Percentiles rank a stretch among this genome's conserved stretches.
Evolutionary conservation across 2,113 vertebrate species (phyloP).

Genomic region (Tragelaphus strepsiceros): DNA sequence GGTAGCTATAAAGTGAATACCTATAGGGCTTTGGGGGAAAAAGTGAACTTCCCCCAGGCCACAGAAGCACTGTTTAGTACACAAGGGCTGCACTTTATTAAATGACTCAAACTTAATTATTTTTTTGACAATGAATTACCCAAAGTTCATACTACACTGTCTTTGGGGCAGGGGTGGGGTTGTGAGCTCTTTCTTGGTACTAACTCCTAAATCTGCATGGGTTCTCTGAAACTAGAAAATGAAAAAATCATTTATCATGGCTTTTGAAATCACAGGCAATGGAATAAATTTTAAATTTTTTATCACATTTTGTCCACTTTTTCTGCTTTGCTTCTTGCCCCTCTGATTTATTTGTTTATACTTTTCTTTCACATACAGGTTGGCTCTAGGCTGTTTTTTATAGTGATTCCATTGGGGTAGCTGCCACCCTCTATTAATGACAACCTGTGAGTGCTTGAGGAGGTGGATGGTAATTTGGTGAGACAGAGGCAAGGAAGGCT

Average conservation of each 20-base stretch:
- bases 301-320: constrained; percentile 2
- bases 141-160: background rate
- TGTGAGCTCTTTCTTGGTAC: background rate
- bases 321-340: background rate
- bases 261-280: constrained; percentile 23
- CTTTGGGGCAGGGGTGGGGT: background rate
- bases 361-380: background rate
- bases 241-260: constrained; percentile 8
- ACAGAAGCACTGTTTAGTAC: background rate
- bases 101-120: background rate
- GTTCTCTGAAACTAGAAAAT: background rate
- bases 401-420: background rate
- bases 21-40: background rate
- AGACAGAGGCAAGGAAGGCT: background rate
- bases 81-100: constrained; percentile 15
- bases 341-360: constrained; percentile 58
- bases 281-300: constrained; percentile 36
- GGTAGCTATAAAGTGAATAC: background rate
- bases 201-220: background rate
- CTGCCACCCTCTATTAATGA: background rate
- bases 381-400: constrained; percentile 15
- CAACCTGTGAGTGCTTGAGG: background rate
- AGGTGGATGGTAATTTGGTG: background rate
- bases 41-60: background rate
- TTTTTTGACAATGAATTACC: background rate